Conservation (phyloP, 2,888 invertebrate species). For the Eudemis profundana region DNA sequence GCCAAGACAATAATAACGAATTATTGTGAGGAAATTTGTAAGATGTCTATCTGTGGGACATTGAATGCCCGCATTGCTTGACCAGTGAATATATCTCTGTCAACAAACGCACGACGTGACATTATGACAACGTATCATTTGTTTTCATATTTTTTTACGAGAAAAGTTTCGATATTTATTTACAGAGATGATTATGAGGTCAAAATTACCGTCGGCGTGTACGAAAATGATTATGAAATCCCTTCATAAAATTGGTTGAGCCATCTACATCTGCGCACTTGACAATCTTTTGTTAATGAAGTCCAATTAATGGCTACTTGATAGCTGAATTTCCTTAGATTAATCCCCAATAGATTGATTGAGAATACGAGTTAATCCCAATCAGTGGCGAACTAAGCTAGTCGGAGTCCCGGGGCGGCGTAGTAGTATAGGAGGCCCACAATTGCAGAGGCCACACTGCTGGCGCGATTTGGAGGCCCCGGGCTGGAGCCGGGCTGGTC, state of each 20-base stretch:
- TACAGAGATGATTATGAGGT: background rate
- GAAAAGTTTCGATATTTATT: background rate
- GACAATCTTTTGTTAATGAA: background rate
- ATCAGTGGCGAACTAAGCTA: too few species aligned
- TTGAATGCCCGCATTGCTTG: background rate
- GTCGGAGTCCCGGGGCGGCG: too few species aligned
- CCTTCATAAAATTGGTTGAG: background rate
- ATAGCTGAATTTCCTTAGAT: background rate
- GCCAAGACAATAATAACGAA: slow-evolving; percentile 32
- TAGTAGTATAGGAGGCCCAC: too few species aligned
- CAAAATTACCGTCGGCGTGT: background rate
- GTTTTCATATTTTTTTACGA: slow-evolving; percentile 8
- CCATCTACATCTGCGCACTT: background rate
- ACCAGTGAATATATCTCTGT: slow-evolving; percentile 19
- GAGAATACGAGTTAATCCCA: background rate
- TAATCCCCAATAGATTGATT: slow-evolving; percentile 11
- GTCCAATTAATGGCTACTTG: background rate
- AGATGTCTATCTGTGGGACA: background rate
- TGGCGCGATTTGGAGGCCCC: too few species aligned
- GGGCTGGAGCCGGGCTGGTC: too few species aligned
- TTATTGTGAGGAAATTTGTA: slow-evolving; percentile 30
- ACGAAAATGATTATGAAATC: slow-evolving; percentile 5
- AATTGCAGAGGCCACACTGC: too few species aligned
- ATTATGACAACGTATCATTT: slow-evolving; percentile 25
- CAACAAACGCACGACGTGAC: slow-evolving; percentile 19